Evolutionary conservation across 2,888 invertebrate species (phyloP), one percentile per base, ranked within the genome.

Genomic region (Cistogaster globosa): DNA sequence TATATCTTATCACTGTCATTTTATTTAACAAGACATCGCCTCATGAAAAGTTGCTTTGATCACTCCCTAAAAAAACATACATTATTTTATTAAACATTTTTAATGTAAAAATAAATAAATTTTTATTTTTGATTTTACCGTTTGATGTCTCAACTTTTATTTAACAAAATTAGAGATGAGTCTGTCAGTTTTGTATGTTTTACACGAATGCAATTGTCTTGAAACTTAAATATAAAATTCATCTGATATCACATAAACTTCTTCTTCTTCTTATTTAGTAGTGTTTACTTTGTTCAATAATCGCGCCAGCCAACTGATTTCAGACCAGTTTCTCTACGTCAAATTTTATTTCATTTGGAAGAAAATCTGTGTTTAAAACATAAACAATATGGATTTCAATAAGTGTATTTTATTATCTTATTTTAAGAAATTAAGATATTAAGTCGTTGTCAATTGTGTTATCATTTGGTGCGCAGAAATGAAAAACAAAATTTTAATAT

Each of bases 291-390:
- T 8, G 51, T 51, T 42, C 16, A 51, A 58, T 14, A 60, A 18
- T 42, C 18, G 53, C 20, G 58, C 58, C 78, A 51, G 42, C 60
- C 12, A 42, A 42, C 20, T 11, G 16, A 42, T 69, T 55, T 71
- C 36, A 78, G 20, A 78, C 69, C 69, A 78, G 69, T 71, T 78
- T 78, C 71, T 78, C 78, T 53, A 45, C 69, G 55, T 78, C 78
- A 63, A 78, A 78, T 78, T 71, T 71, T 53, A 78, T 71, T 48
- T 78, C 62, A 71, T 69, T 78, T 42, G 69, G 55, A 48, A 78
- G 69, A 38, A 69, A 78, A 71, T 53, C 78, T 78, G 78, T 69
- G 53, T 71, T 78, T 71, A 78, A 71, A 78, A 78, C 62, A 63
- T 68, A 68, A 26, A 77, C 67, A 20, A 36, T 76, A 76, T 22